Conservation (phyloP, 2,797 vertebrate genomes). For the Alauda arvensis region DNA sequence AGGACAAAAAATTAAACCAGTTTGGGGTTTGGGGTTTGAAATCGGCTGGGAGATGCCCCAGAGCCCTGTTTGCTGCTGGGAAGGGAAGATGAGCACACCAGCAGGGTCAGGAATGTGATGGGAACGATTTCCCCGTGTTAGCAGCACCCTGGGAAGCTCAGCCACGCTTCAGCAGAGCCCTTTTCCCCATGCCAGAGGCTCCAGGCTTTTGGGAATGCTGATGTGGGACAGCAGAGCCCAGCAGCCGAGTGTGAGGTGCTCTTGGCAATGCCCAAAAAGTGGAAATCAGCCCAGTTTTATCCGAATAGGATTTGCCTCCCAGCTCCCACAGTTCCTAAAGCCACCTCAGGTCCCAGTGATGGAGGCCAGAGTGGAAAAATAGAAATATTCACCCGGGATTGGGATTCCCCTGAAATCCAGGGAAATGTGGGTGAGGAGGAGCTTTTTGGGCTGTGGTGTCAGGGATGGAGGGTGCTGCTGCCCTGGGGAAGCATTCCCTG, state of each 20-base stretch:
- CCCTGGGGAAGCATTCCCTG: fast-evolving
- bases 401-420: fast-evolving
- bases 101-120: not conserved
- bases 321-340: not conserved
- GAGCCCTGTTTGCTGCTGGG: not conserved
- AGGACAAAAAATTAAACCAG: not conserved
- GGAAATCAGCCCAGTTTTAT: not conserved
- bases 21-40: fast-evolving
- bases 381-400: fast-evolving
- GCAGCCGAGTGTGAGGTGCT: fast-evolving
- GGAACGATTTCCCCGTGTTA: fast-evolving
- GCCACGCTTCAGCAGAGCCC: fast-evolving
- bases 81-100: not conserved
- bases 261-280: not conserved
- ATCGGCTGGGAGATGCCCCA: not conserved
- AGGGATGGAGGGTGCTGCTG: not conserved
- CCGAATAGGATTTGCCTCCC: not conserved
- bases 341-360: not conserved
- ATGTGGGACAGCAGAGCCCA: not conserved
- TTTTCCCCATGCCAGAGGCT: fast-evolving
- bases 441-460: not conserved
- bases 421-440: not conserved
- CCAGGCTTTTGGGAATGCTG: fast-evolving
- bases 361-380: not conserved
- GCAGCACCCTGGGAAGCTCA: not conserved